A percentile compares a stretch with the other conserved stretches of the same genome.
phyloP scores from a whole-genome alignment of 2,888 invertebrate species.

The Clepsis dumicolana region DNA sequence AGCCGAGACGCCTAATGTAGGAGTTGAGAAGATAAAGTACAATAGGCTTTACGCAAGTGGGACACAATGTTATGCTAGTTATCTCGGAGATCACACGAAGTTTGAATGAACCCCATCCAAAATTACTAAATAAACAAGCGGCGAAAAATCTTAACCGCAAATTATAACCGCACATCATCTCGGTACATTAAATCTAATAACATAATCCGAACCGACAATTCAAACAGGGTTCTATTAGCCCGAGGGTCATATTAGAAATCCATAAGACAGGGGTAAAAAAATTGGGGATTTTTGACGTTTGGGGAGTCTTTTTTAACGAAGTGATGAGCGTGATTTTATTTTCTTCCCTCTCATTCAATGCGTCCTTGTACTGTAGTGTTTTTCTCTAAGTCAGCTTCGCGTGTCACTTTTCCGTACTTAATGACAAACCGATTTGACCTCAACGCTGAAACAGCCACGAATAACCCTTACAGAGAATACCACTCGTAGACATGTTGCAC shows the following conservation, averaged over 20 bases:
- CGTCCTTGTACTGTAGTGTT: too few species aligned
- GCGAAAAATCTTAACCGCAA: constrained; percentile 26
- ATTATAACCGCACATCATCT: constrained; percentile 27
- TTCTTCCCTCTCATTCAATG: too few species aligned
- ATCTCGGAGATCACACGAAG: background rate
- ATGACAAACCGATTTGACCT: too few species aligned
- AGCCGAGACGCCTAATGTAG: too few species aligned
- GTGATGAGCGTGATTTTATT: background rate
- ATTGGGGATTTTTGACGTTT: constrained; percentile 36
- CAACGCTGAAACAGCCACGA: too few species aligned
- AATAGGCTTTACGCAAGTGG: too few species aligned
- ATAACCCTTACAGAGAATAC: too few species aligned
- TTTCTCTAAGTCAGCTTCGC: too few species aligned
- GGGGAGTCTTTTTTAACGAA: background rate
- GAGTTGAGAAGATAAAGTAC: too few species aligned
- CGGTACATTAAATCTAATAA: constrained; percentile 36
- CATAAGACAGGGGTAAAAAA: constrained; percentile 55
- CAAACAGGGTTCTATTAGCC: constrained; percentile 56
- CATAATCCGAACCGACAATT: constrained; percentile 46
- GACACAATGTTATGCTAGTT: too few species aligned
- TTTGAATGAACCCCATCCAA: background rate
- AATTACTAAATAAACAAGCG: constrained; percentile 15
- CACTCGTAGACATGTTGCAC: too few species aligned
- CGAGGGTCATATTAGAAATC: constrained; percentile 59
- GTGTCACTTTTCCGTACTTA: too few species aligned